A percentile compares a stretch with the other conserved stretches of the same genome.
Conservation (phyloP, 53 echinoderm and acorn worm genomes). For the Paracentrotus lividus region DNA sequence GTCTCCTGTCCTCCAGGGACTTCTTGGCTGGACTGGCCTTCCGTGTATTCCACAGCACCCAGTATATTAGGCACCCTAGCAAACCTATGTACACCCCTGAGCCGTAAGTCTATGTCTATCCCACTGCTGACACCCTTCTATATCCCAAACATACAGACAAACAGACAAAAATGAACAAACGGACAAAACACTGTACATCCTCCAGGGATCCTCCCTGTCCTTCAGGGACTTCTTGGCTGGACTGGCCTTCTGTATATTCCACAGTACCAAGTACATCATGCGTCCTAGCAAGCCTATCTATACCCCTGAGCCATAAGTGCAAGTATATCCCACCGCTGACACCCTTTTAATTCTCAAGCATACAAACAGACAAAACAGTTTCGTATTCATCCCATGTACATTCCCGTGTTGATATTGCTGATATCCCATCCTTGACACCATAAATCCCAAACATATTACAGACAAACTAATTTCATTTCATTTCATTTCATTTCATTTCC, state of each 20-base stretch:
- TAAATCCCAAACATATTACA: too few species aligned
- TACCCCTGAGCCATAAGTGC: conserved; percentile 97
- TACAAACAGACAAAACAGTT: too few species aligned
- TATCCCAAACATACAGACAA: too few species aligned
- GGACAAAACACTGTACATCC: too few species aligned
- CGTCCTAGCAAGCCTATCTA: conserved; percentile 92
- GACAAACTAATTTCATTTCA: too few species aligned
- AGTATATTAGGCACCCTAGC: conserved; percentile 93
- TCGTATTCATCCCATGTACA: too few species aligned
- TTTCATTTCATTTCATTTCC: too few species aligned
- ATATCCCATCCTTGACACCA: too few species aligned
- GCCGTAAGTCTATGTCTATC: conserved; percentile 83
- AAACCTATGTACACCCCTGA: conserved; percentile 97
- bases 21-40: conserved; percentile 96
- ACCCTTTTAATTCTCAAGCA: too few species aligned
- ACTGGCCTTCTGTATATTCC: conserved; percentile 94
- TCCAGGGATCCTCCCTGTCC: conserved; percentile 70
- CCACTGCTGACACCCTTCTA: conserved; percentile 24
- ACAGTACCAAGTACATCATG: conserved; percentile 96
- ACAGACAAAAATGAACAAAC: background rate
- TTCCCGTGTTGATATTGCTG: too few species aligned
- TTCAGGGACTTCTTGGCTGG: conserved; percentile 98
- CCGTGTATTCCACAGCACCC: conserved; percentile 96
- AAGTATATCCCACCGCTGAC: conserved; percentile 2
- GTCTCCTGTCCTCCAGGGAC: conserved; percentile 95